Conservation (phyloP, 2,888 invertebrate genomes). For the Brachynemurus nebulosus region DNA sequence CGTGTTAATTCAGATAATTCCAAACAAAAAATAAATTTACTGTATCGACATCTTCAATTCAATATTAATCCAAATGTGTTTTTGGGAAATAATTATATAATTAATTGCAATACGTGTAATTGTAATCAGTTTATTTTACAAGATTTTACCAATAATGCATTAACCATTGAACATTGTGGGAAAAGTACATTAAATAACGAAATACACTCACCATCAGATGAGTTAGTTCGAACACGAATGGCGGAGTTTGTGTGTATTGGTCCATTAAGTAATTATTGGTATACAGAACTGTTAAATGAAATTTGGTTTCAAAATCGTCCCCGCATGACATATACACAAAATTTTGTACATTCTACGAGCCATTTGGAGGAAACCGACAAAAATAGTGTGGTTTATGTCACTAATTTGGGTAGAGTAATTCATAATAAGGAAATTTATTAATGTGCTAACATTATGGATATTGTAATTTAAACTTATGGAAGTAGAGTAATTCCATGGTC, state of each 20-base stretch:
- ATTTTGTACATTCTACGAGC: background rate
- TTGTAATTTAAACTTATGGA: too few relatives aligned
- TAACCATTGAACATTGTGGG: too few relatives aligned
- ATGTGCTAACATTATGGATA: too few relatives aligned
- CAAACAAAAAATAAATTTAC: background rate
- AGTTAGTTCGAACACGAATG: background rate
- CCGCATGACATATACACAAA: constrained; percentile 2
- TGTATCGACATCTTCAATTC: background rate
- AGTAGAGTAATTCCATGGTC: too few relatives aligned
- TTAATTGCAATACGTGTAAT: background rate
- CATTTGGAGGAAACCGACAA: too few relatives aligned
- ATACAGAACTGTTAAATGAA: constrained; percentile 3
- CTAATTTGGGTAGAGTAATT: too few relatives aligned
- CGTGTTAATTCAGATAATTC: background rate
- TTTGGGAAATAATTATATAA: background rate
- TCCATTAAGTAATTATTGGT: constrained; percentile 2
- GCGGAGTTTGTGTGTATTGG: constrained; percentile 2
- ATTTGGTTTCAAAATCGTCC: background rate
- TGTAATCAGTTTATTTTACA: too few relatives aligned
- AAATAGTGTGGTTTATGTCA: too few relatives aligned
- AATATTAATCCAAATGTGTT: background rate
- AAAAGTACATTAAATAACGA: too few relatives aligned
- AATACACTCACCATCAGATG: background rate
- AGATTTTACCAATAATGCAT: too few relatives aligned
- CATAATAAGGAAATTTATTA: too few relatives aligned